Base-by-base conservation (phyloP, 2,797 vertebrate species). In the Arvicola amphibius region DNA sequence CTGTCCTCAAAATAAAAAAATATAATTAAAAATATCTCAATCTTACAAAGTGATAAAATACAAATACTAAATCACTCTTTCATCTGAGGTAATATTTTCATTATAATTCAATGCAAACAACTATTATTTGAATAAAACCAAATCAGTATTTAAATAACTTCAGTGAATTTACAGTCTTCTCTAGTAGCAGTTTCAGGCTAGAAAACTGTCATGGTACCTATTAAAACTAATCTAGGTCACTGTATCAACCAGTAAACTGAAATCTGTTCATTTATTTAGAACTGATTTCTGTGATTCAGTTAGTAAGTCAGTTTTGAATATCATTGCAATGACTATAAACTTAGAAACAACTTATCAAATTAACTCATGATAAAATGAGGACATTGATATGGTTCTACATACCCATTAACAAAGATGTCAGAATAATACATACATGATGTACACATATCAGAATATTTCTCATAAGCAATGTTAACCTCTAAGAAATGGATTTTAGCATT, bases 251-350 rank as follows among this genome's bases (percentile, higher is more conserved):
- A 37, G 76, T 81, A 40, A 93, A 83, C 56, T 84, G 34, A 96
- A 96, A 94, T 90, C 56, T 94, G 73, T 89, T 92, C 61, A 96
- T 77, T 94, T 94, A 76, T 92, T 97, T 96, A 51, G 43, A 88
- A 92, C 29, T 78, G n/a, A 93, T 92, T 90, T 86, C 65, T 96
- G 19, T 88, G 94, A 96, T 86, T 93, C 90, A 88, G 83, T 94
- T 90, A 80, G 40, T 90, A 84, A n/a, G 84, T 79, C 53, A 94
- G 59, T 34, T 91, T 94, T 65, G 25, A 93, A 63, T 94, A 91
- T 88, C 76, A 88, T 40, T 95, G 48, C 27, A 90, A 94, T 90
- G 93, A 90, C 48, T 91, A 59, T 69, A 65, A 91, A 84, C 34
- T 56, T 48, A 91, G 34, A 34, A 90, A 91, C 0, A 14, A 48